Evolutionary conservation across 2,888 invertebrate genomes (phyloP).

Genomic region (Himalopsyche kuldschensis): DNA sequence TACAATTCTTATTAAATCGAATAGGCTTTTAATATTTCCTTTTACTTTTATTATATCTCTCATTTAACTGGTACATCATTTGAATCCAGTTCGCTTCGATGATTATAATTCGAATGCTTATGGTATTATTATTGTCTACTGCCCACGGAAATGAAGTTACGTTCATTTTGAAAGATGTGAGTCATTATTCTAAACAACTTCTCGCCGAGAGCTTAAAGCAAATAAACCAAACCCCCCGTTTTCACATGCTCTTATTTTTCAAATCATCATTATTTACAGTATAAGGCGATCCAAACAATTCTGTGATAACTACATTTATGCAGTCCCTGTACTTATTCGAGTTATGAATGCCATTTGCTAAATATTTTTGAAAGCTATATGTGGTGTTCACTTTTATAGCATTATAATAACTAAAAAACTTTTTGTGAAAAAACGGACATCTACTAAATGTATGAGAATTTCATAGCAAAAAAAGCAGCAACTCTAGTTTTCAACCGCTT

Average conservation of each 20-base stretch:
- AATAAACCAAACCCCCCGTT: neutral
- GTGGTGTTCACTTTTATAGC: no score
- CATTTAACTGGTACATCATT: neutral
- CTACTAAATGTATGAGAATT: no score
- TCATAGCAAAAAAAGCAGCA: no score
- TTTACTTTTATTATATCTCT: no score
- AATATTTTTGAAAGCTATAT: no score
- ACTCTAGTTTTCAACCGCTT: no score
- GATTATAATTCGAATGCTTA: neutral
- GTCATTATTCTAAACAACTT: conserved; percentile 8
- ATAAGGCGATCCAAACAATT: neutral
- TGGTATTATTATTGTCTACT: neutral
- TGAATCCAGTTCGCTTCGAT: neutral
- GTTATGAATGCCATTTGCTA: no score
- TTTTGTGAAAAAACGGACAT: no score
- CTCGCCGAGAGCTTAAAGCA: neutral
- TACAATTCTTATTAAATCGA: no score
- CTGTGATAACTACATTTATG: neutral
- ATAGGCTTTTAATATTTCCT: neutral
- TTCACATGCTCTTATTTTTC: neutral
- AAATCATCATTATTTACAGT: neutral
- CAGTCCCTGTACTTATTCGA: neutral
- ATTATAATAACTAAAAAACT: no score
- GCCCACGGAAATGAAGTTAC: neutral
- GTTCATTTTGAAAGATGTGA: conserved; percentile 3